These are phyloP conservation scores for Pluvialis apricaria DNA, from an alignment of 2,113 vertebrate genomes.

Conservation along the genomic window DNA sequence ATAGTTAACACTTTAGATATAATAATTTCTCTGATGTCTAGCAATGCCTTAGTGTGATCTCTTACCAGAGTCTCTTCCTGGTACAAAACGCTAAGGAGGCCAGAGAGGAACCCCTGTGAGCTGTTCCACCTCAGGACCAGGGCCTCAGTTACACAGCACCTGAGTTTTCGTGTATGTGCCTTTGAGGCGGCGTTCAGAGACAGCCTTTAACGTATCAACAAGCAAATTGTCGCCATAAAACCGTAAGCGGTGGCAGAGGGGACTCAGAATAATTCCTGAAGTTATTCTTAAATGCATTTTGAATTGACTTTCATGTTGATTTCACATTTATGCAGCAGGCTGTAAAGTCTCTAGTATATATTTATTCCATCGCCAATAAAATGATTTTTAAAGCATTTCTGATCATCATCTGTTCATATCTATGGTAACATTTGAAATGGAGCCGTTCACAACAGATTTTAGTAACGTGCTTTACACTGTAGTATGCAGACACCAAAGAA, in stretches of 20 bases:
- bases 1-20: not conserved
- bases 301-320: not conserved
- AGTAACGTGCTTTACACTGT: not conserved
- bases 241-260: not conserved
- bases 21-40: not conserved
- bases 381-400: not conserved
- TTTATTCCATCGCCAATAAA: not conserved
- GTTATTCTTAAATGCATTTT: not conserved
- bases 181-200: not conserved
- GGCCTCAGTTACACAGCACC: not conserved
- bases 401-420: not conserved
- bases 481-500: not conserved
- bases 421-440: not conserved
- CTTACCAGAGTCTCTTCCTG: not conserved
- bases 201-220: not conserved
- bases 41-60: not conserved
- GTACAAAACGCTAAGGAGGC: not conserved
- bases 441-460: not conserved
- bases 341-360: not conserved
- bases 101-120: not conserved
- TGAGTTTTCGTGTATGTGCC: not conserved
- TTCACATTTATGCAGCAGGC: not conserved
- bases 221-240: not conserved
- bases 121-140: not conserved
- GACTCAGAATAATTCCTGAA: not conserved